phyloP scores from a whole-genome alignment of 2,797 vertebrate species.

The Crocidura indochinensis region DNA sequence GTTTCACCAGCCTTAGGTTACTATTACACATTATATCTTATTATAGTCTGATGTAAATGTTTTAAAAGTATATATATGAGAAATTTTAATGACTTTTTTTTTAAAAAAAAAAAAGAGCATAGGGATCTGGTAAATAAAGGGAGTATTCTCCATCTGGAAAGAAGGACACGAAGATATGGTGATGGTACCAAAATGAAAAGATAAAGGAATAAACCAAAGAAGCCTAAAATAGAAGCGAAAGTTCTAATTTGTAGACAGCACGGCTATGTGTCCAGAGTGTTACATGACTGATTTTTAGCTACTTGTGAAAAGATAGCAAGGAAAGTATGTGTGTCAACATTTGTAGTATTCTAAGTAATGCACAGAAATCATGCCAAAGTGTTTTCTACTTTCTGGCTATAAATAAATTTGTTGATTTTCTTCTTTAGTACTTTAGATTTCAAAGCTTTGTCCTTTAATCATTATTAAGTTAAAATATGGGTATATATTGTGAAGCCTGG shows the following conservation, averaged over 20 bases:
- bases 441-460: conserved; percentile 16
- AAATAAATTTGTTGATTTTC: conserved; percentile 1
- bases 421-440: not conserved
- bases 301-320: conserved; percentile 8
- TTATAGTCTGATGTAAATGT: not conserved
- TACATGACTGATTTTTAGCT: conserved; percentile 39
- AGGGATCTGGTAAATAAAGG: not conserved
- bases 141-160: not conserved
- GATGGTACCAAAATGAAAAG: not conserved
- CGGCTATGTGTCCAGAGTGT: not conserved
- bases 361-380: conserved; percentile 11
- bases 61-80: too few relatives aligned
- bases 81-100: too few relatives aligned
- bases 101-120: not conserved
- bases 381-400: conserved; percentile 6
- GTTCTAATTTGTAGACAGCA: conserved; percentile 18
- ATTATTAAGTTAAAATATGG: conserved; percentile 28
- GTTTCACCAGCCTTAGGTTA: not conserved
- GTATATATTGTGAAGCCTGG: not conserved
- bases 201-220: conserved; percentile 12
- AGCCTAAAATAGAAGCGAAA: not conserved
- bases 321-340: conserved; percentile 23
- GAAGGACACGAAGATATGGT: conserved; percentile 30
- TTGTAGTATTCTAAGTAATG: not conserved
- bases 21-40: not conserved